Base-by-base conservation (phyloP, 2,113 vertebrate genomes). In the Scalopus aquaticus region DNA sequence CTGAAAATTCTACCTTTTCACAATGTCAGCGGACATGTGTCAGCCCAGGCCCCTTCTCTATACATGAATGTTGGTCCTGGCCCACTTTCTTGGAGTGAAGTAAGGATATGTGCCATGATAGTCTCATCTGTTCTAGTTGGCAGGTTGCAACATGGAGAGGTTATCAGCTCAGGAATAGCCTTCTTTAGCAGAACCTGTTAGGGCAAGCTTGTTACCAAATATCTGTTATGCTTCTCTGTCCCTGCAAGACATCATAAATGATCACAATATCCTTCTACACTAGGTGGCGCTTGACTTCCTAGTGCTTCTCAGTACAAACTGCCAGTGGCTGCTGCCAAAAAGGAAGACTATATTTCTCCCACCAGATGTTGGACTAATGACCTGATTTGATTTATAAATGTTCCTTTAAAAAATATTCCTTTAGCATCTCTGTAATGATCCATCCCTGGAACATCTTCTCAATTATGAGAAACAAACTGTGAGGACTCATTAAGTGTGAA, bases 381-480 rank as follows among this genome's bases (percentile, higher is more conserved):
- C 35, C 9, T 89, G 58, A 44, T 81, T 77, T 30, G 12, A 93
- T 81, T 77, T 78, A 37, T 90, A 82, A 88, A 78, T 28, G 13
- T 82, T 96, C 86, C 54, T 87, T 90, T 35, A 82, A 88, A 93
- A 85, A 83, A 35, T 30, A 64, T 42, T 82, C 28, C 39, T 87
- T 73, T 30, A 65, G 35, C 84, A 37, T 76, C 74, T 90, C 20
- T 87, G 37, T 56, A 13, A 22, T 95, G 91, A 96, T n/a, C 93
- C 46, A 88, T 79, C 56, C 62, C 65, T 95, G 62, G 44, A 92
- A 97, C 77, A 58, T 78, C 44, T 80, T 88, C 74, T 88, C 81
- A 87, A 78, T 97, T 93, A 96, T 65, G 81, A 82, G 88, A 73
- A 95, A 84, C 67, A 92, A 92, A 95, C 94, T 94, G 84, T 92